Evolutionary conservation across 2,113 vertebrate genomes (phyloP).

Genomic region (Scartelaos histophorus): DNA sequence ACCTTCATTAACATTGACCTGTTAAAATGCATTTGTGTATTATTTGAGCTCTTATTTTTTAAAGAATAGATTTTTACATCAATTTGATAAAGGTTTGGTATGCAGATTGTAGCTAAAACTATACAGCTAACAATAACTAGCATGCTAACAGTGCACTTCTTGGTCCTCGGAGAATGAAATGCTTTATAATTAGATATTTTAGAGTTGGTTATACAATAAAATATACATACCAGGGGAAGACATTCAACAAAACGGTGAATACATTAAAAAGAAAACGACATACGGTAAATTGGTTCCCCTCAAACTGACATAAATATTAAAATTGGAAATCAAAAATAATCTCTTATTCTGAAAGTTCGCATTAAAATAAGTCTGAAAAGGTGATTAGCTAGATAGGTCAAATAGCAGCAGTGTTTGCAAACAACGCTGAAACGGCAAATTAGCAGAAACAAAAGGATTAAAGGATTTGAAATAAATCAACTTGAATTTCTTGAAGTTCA

Average conservation of each 20-base stretch:
- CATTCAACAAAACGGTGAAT: neutral
- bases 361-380: neutral
- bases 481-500: neutral
- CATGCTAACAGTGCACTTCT: too few species aligned
- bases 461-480: neutral
- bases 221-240: too few species aligned
- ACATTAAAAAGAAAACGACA: neutral
- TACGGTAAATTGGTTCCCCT: neutral
- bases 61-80: too few species aligned
- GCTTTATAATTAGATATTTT: too few species aligned
- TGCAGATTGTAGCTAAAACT: too few species aligned
- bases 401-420: neutral
- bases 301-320: neutral
- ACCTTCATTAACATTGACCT: neutral
- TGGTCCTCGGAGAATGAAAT: too few species aligned
- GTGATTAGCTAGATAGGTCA: neutral
- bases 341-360: neutral
- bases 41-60: neutral
- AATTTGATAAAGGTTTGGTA: too few species aligned
- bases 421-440: neutral
- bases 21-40: neutral
- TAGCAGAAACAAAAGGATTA: conserved; percentile 5
- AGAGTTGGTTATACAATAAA: too few species aligned
- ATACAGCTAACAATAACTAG: too few species aligned
- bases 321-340: neutral